Percentiles rank a stretch among this genome's conserved stretches.
phyloP scores from a whole-genome alignment of 2,797 vertebrate genomes.

The Ibycter americanus region DNA sequence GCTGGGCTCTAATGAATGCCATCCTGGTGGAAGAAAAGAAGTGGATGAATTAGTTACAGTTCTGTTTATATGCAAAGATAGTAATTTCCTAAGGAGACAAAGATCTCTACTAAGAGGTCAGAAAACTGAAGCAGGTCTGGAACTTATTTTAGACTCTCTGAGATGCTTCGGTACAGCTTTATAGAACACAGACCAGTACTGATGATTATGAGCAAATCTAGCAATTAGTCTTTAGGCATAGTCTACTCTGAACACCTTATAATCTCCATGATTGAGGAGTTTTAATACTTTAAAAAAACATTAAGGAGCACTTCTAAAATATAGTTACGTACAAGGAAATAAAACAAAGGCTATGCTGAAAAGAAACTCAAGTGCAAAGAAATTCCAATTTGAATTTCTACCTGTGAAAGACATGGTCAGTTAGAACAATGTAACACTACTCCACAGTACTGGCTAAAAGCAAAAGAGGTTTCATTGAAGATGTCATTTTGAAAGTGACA shows the following conservation, averaged over 20 bases:
- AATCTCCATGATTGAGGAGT: neutral
- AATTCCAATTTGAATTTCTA: neutral
- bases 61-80: neutral
- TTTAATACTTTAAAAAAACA: neutral
- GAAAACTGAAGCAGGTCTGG: neutral
- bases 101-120: neutral
- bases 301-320: neutral
- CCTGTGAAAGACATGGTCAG: rapidly evolving
- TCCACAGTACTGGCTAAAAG: neutral
- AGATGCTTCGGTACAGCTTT: neutral
- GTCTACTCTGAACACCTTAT: neutral
- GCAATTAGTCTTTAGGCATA: neutral
- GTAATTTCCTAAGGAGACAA: no score
- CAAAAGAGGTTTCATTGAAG: neutral
- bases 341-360: neutral
- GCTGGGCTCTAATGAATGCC: slow-evolving; percentile 81
- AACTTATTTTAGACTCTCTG: neutral
- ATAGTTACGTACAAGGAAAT: neutral
- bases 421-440: neutral
- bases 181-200: neutral
- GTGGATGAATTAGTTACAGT: neutral
- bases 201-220: neutral
- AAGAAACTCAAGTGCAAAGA: neutral
- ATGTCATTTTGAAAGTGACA: neutral
- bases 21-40: slow-evolving; percentile 79